These are phyloP conservation scores for Cataglyphis hispanica DNA, from an alignment of 1,140 invertebrate genomes.

Conservation along the genomic window DNA sequence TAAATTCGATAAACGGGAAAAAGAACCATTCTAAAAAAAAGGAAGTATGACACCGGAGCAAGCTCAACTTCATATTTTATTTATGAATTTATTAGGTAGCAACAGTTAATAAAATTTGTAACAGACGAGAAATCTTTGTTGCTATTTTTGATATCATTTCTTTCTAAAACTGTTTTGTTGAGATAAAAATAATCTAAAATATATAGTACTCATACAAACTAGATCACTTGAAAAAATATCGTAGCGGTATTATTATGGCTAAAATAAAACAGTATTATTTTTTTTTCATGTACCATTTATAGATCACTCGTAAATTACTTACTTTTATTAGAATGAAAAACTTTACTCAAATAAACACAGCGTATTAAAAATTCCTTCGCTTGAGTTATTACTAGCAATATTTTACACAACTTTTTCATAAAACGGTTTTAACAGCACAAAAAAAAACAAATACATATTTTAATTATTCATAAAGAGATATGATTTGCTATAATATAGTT, in stretches of 20 bases:
- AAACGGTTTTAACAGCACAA: neutral
- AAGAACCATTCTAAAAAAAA: constrained; percentile 20
- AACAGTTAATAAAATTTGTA: constrained; percentile 33
- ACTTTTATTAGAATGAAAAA: neutral
- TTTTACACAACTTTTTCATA: neutral
- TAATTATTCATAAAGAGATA: constrained; percentile 8
- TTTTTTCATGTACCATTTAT: neutral
- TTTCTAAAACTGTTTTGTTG: neutral
- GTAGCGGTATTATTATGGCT: neutral
- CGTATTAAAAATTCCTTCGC: neutral
- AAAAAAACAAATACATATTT: neutral
- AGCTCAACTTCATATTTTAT: constrained; percentile 12
- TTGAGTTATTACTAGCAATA: neutral
- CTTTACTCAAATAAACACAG: neutral
- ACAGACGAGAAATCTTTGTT: neutral
- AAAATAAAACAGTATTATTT: neutral
- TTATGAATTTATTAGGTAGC: neutral
- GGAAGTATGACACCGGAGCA: neutral
- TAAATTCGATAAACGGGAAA: constrained; percentile 44
- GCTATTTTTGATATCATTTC: neutral
- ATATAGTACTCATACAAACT: neutral
- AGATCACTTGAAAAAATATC: neutral
- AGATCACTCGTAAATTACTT: neutral
- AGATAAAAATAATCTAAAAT: neutral
- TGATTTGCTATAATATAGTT: neutral